Conservation (phyloP, 2,113 vertebrate genomes). For the Hemichromis elongatus region DNA sequence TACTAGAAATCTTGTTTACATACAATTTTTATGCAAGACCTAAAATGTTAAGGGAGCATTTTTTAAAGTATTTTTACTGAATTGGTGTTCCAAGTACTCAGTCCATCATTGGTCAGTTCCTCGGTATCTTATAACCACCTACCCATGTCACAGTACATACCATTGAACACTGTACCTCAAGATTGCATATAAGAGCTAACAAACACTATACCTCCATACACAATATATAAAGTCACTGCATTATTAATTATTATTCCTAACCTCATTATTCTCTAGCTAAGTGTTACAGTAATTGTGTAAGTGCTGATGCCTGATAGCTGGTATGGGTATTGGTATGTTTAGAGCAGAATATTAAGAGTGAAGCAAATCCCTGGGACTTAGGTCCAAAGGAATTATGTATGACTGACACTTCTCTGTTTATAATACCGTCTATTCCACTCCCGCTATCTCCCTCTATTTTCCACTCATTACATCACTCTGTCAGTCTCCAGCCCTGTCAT, state of each 20-base stretch:
- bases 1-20: neutral
- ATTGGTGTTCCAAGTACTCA: neutral
- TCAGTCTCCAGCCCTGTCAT: neutral
- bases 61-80: neutral
- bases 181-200: neutral
- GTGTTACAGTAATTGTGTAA: neutral
- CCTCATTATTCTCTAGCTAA: neutral
- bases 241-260: neutral
- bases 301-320: neutral
- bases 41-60: no score
- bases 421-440: neutral
- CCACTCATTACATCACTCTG: neutral
- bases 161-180: neutral
- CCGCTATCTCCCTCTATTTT: neutral
- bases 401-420: slow-evolving; percentile 29
- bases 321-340: slow-evolving; percentile 1
- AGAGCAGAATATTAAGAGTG: neutral
- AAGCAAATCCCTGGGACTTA: slow-evolving; percentile 11
- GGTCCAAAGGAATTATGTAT: slow-evolving; percentile 4
- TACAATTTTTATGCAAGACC: neutral
- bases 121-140: neutral
- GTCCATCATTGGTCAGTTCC: neutral
- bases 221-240: neutral
- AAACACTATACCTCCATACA: neutral
- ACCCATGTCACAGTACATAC: neutral